Base-by-base conservation (phyloP, 1,140 invertebrate genomes). In the Parapsyche elsis region DNA sequence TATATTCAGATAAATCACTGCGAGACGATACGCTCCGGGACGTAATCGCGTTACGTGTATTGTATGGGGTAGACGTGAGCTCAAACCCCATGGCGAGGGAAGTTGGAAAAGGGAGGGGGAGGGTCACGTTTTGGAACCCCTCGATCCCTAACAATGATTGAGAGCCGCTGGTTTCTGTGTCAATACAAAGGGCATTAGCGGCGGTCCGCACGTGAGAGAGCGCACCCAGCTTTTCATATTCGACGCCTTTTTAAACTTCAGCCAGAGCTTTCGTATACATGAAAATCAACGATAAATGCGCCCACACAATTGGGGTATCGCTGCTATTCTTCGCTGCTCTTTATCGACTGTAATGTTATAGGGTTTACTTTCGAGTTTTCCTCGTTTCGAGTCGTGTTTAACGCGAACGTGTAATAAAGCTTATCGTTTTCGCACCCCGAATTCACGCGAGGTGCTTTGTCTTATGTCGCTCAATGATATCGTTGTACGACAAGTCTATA, bases 231-330 rank as follows among this genome's bases (percentile, higher is more conserved):
- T 38, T 7, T 38, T 38, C n/a, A n/a, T n/a, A n/a, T n/a, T 10
- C 59, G 59, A 23, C 59, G 59, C 21, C 71, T 74, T 74, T 74
- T 74, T 74, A 74, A 74, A 74, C 12, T 74, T 74, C 53, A 46
- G 53, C 45, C 44, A 44, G 71, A 74, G 71, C 71, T 53, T 74
- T 74, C 71, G 53, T 74, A 74, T 74, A 74, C 71, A 74, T 74
- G 71, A 74, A 44, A 74, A 74, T 74, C 44, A 74, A 46, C 23
- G 23, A 70, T 24, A 70, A 70, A 70, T 23, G 9, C 45, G 45
- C 45, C 71, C 67, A 24, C 67, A n/a, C n/a, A 44, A 71, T 44
- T 12, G 26, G 26, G 67, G 9, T 61, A 19, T 70, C 67, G 71
- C 1, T 1, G 53, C 71, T 45, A 9, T 46, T 46, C 71, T n/a